Base-by-base conservation (phyloP, 2,113 vertebrate genomes). In the Coryphaenoides rupestris region DNA sequence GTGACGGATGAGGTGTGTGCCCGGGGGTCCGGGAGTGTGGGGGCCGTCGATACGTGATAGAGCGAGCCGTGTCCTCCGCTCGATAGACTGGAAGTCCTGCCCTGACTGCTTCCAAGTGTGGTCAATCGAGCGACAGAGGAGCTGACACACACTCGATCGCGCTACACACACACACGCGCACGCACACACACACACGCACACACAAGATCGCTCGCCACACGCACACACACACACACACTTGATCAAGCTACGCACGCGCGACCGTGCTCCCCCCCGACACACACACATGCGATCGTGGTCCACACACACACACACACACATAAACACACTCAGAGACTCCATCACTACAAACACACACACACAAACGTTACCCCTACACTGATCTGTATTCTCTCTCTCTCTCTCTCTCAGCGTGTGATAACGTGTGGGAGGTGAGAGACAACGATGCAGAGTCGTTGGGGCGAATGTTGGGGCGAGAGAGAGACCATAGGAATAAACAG, bases 71-170 rank as follows among this genome's bases (percentile, higher is more conserved):
- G 58, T 71, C 6, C 66, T 21, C 66, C 59, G 77, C 74, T 89
- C 81, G 79, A 87, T 89, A 84, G 74, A 81, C 75, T 84, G 78
- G 76, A 86, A 84, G 84, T 86, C 81, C 77, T 84, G 70, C 78
- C 75, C 78, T 77, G 84, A 82, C 85, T 80, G 75, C 79, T 74
- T 85, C 78, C 72, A 69, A 84, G 74, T 84, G 82, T 33, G 79
- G 87, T 89, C 84, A 86, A 86, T 86, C 71, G 75, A 86, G 78
- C 78, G 69, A 78, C 49, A 66, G 82, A 72, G 69, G 80, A 77
- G 75, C 74, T 77, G 83, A 86, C 76, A 82, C 76, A 66, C 78
- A 60, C 72, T 84, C 74, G 66, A 82, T 86, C 68, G 67, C 70
- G 63, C 76, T 66, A 24, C 17, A 59, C 53, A 55, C 23, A 16